Evolutionary conservation across 2,797 vertebrate species (phyloP).

Genomic region (Chaenodraco wilsoni): DNA sequence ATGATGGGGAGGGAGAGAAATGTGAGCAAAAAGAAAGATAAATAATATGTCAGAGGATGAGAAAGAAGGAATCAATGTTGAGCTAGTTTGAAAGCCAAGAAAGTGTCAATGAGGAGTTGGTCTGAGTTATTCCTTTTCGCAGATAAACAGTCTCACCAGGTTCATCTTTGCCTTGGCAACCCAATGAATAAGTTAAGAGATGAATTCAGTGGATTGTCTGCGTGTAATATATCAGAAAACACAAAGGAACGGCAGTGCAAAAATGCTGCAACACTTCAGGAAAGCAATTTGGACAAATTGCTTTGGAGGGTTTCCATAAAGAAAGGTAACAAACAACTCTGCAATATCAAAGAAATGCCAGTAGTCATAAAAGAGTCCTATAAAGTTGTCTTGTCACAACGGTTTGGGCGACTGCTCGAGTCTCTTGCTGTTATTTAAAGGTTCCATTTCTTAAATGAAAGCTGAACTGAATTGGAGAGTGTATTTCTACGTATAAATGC

Average conservation of each 20-base stretch:
- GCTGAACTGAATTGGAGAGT: not conserved
- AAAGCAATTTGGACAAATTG: slow-evolving; percentile 48
- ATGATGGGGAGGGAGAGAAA: slow-evolving; percentile 18
- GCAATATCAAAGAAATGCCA: slow-evolving; percentile 37
- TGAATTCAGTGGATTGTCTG: slow-evolving; percentile 56
- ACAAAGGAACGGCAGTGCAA: slow-evolving; percentile 44
- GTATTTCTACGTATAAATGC: not conserved
- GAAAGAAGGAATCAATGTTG: slow-evolving; percentile 68
- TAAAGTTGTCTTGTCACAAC: slow-evolving; percentile 29
- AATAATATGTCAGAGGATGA: slow-evolving; percentile 57
- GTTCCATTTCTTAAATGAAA: slow-evolving; percentile 1
- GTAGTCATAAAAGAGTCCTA: slow-evolving; percentile 19
- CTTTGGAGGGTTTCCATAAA: slow-evolving; percentile 46
- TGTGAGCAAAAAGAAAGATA: slow-evolving; percentile 19
- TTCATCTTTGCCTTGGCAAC: slow-evolving; percentile 56
- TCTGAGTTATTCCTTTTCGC: slow-evolving; percentile 53
- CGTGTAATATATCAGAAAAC: slow-evolving; percentile 50
- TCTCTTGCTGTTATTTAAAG: slow-evolving; percentile 18
- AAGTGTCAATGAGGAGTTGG: slow-evolving; percentile 62
- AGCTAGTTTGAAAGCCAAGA: slow-evolving; percentile 66
- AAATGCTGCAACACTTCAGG: slow-evolving; percentile 30
- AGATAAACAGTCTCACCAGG: slow-evolving; percentile 61
- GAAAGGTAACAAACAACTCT: slow-evolving; percentile 39
- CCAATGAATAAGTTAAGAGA: slow-evolving; percentile 72
- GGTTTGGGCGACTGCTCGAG: not conserved